These are phyloP conservation scores for Drepana falcataria DNA, from an alignment of 2,888 invertebrate genomes.

Conservation along the genomic window DNA sequence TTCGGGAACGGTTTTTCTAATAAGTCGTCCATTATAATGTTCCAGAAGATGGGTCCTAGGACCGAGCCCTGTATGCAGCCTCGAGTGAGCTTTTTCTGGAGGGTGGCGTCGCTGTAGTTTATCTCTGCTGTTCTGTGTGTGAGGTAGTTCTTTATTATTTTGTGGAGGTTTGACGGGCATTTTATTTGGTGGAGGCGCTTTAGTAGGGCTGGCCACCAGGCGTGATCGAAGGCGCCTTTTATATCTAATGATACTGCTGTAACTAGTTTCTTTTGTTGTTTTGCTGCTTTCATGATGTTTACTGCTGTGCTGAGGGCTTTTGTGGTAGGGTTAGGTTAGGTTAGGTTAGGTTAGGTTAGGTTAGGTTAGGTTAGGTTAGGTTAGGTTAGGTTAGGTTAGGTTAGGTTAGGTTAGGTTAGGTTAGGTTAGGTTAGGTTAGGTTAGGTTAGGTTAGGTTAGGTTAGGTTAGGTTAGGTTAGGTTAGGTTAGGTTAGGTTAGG, in stretches of 20 bases:
- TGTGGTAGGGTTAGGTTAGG: conserved; percentile 2
- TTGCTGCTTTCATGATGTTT: no score
- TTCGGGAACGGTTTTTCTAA: not conserved
- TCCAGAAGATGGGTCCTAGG: conserved; percentile 12
- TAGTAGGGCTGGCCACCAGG: not conserved
- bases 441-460: no score
- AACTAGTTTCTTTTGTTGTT: not conserved
- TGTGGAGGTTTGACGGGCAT: no score
- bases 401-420: no score
- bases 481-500: no score
- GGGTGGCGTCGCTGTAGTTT: not conserved
- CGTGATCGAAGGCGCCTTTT: not conserved
- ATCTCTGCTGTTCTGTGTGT: not conserved
- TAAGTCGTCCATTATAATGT: conserved; percentile 9
- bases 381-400: no score
- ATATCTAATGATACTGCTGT: not conserved
- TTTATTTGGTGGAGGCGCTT: not conserved
- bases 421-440: no score
- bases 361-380: no score
- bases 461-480: no score
- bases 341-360: conserved; percentile 2
- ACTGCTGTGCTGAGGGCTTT: not conserved
- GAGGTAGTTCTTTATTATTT: conserved; percentile 1
- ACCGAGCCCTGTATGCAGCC: conserved; percentile 13
- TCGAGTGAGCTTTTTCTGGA: conserved; percentile 1